Evolutionary conservation across 2,888 invertebrate genomes (phyloP).

Genomic region (Argyresthia goedartella): DNA sequence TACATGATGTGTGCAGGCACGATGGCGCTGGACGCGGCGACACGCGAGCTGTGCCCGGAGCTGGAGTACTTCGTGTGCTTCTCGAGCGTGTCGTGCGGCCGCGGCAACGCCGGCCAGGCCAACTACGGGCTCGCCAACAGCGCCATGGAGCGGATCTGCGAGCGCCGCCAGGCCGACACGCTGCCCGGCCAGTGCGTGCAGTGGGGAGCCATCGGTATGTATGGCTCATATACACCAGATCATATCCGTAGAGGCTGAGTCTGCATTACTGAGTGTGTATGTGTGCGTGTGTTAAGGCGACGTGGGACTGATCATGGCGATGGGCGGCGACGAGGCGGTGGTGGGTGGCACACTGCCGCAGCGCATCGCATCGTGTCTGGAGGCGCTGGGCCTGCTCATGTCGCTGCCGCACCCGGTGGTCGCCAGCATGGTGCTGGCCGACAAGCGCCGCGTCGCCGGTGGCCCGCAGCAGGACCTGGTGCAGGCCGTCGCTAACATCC

Average conservation of each 20-base stretch:
- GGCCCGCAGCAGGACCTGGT: slow-evolving; percentile 72
- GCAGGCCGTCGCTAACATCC: slow-evolving; percentile 88
- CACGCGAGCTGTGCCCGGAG: slow-evolving; percentile 82
- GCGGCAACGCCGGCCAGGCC: slow-evolving; percentile 96
- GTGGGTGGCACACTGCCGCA: slow-evolving; percentile 97
- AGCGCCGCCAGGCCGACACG: slow-evolving; percentile 84
- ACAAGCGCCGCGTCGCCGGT: slow-evolving; percentile 77
- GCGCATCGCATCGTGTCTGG: slow-evolving; percentile 92
- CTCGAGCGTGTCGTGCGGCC: slow-evolving; percentile 96
- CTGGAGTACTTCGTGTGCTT: slow-evolving; percentile 95
- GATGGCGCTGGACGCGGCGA: slow-evolving; percentile 82
- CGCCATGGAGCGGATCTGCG: slow-evolving; percentile 96
- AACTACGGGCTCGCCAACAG: slow-evolving; percentile 99
- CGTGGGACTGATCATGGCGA: slow-evolving; percentile 91
- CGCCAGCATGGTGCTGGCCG: slow-evolving; percentile 89
- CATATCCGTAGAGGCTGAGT: neutral
- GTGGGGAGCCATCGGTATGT: slow-evolving; percentile 93
- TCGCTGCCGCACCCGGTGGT: slow-evolving; percentile 88
- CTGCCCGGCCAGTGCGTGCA: slow-evolving; percentile 93
- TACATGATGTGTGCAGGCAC: no score
- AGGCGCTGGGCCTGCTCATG: slow-evolving; percentile 90
- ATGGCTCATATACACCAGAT: no score
- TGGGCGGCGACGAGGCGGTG: slow-evolving; percentile 91
- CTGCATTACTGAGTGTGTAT: neutral
- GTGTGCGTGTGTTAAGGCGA: slow-evolving; percentile 70